A percentile compares a stretch with the other conserved stretches of the same genome.
Evolutionary conservation across 2,113 vertebrate species (phyloP).

Genomic region (Calidris pygmaea): DNA sequence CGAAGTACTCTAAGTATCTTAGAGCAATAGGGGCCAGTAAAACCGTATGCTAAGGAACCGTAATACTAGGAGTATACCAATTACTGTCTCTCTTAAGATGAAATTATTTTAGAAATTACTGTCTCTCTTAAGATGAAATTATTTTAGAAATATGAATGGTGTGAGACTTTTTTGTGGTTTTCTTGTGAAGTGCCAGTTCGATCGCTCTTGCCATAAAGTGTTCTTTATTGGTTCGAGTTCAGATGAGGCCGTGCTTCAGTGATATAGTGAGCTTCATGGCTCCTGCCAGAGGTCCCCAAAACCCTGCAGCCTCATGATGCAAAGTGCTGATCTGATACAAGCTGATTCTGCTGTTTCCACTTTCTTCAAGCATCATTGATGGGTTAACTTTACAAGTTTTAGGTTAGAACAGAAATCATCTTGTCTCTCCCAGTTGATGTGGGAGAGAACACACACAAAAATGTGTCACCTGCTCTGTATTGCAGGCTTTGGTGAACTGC

Average conservation of each 20-base stretch:
- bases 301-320: neutral
- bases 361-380: neutral
- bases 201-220: neutral
- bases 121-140: neutral
- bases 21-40: neutral
- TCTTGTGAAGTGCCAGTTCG: neutral
- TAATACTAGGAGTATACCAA: neutral
- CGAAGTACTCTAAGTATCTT: neutral
- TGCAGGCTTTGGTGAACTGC: neutral
- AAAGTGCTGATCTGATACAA: neutral
- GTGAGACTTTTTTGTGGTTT: neutral
- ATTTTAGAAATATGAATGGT: neutral
- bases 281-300: neutral
- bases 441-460: neutral
- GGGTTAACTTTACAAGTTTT: neutral
- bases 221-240: neutral
- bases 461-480: neutral
- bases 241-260: neutral
- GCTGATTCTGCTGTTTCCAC: neutral
- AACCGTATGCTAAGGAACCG: neutral
- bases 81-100: neutral
- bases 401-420: neutral
- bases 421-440: neutral
- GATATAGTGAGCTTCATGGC: neutral
- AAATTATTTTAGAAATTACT: neutral